Percentiles rank a stretch among this genome's conserved stretches.
Conservation (phyloP, 2,888 invertebrate genomes). For the Conistra vaccinii region DNA sequence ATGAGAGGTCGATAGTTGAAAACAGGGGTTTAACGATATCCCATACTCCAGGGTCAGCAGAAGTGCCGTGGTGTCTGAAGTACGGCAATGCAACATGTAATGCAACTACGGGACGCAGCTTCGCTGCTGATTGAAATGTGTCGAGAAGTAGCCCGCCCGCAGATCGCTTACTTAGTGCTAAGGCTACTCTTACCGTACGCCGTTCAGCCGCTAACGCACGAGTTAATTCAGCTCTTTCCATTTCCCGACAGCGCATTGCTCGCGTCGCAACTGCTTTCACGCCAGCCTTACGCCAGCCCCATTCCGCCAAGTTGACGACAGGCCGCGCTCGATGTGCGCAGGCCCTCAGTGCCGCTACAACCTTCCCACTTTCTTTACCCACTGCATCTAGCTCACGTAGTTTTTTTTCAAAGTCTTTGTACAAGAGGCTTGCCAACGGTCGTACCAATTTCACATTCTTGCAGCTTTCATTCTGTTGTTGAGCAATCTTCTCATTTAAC, state of each 20-base stretch:
- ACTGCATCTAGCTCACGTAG: conserved; percentile 56
- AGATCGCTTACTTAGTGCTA: conserved; percentile 66
- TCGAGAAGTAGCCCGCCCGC: conserved; percentile 15
- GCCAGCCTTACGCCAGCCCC: conserved; percentile 76
- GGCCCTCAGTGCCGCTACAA: conserved; percentile 72
- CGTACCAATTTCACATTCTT: conserved; percentile 1
- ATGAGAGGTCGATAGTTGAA: conserved; percentile 63
- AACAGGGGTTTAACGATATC: conserved; percentile 72
- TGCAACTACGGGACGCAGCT: conserved; percentile 59
- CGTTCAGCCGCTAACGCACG: conserved; percentile 70
- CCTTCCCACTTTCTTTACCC: conserved; percentile 45
- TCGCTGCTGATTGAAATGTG: conserved; percentile 35
- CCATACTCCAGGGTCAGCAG: conserved; percentile 72
- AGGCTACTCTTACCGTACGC: conserved; percentile 72
- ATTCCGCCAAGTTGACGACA: conserved; percentile 66
- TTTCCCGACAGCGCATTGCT: conserved; percentile 68
- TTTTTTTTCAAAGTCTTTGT: conserved; percentile 40
- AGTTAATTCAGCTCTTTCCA: conserved; percentile 58
- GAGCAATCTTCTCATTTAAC: conserved; percentile 6
- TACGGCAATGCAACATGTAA: conserved; percentile 72
- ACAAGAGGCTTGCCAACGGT: conserved; percentile 24
- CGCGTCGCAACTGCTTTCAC: conserved; percentile 77
- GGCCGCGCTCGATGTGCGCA: conserved; percentile 75
- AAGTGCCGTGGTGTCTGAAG: conserved; percentile 59
- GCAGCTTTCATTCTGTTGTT: neutral